Evolutionary conservation across 2,888 invertebrate species (phyloP), one percentile per base, ranked within the genome.

Genomic region (Cephus pulcher): DNA sequence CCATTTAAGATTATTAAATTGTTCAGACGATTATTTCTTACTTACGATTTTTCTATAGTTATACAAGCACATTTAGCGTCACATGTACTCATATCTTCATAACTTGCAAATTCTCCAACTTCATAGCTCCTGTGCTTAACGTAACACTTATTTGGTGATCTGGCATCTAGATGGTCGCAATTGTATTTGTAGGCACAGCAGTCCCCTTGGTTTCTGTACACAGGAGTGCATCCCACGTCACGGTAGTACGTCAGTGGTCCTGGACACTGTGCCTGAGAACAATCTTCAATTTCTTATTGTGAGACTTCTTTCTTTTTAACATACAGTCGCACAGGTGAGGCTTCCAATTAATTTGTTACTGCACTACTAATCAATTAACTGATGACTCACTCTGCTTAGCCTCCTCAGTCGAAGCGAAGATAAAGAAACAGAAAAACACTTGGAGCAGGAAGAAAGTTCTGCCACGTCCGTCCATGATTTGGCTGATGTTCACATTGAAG

Each of bases 101-200:
- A 9, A 34, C 9, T 34, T 34, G 0, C 90, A 90, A 4, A 0
- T 11, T 90, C 87, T 0, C 86, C 86, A n/a, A 87, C 70, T 4
- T 74, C 76, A 70, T 90, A 90, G 12, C 73, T 83, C 9, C 86
- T 75, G 1, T 82, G 84, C 32, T 88, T 88, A 3, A 81, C 74
- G 35, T 89, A 87, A 78, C 90, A 90, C 75, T 89, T 89, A 34
- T 86, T 74, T 0, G 34, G 69, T 1, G 84, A 79, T 75, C 86
- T 80, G 0, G 34, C 34, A 11, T 84, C 77, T 37, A 90, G 73
- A 69, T 37, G 37, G 34, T 34, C 34, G 1, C 34, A 34, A 0
- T 34, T 34, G 9, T 34, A 34, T 34, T 34, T 34, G 34, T 34
- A 34, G 34, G 34, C 34, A 0, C 9, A 34, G 1, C 34, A 34